Percentiles rank a stretch among this genome's conserved stretches.
These are phyloP conservation scores for Pocillopora meandrina DNA, from an alignment of 92 coral and sea anemone species.

Conservation along the genomic window DNA sequence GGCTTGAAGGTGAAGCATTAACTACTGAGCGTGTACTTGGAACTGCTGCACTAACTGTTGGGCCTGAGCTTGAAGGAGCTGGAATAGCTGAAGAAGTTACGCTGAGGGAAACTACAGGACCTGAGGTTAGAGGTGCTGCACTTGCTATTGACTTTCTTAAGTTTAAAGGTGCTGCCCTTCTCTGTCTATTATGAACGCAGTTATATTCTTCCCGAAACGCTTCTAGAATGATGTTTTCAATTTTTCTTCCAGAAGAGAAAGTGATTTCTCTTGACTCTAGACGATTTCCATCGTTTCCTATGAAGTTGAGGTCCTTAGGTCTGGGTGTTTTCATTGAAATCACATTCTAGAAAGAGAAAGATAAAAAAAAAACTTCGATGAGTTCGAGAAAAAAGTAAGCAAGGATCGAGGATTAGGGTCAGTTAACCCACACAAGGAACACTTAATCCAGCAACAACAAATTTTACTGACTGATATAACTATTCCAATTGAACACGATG, in stretches of 20 bases:
- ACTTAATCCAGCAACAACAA: no score
- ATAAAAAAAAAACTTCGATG: neutral
- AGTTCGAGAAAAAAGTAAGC: neutral
- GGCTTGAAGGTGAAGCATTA: neutral
- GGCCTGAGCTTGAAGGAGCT: neutral
- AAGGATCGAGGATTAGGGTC: no score
- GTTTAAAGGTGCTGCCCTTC: neutral
- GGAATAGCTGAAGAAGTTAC: neutral
- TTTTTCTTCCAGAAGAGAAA: neutral
- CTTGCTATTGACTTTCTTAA: neutral
- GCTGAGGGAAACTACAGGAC: neutral
- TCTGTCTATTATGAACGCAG: neutral
- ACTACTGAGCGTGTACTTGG: neutral
- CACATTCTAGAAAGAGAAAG: neutral
- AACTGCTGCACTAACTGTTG: neutral
- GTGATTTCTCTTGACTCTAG: neutral
- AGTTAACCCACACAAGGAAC: no score
- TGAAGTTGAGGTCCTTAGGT: neutral
- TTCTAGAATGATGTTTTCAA: slow-evolving; percentile 1
- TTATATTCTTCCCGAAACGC: neutral
- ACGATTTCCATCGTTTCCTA: neutral
- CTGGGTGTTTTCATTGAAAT: neutral
- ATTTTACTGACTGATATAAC: no score
- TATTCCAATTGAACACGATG: no score
- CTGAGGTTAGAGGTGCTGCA: neutral